Percentiles rank a stretch among this genome's conserved stretches.
These are phyloP conservation scores for Amblyornis subalaris DNA, from an alignment of 2,113 vertebrate genomes.

Conservation along the genomic window DNA sequence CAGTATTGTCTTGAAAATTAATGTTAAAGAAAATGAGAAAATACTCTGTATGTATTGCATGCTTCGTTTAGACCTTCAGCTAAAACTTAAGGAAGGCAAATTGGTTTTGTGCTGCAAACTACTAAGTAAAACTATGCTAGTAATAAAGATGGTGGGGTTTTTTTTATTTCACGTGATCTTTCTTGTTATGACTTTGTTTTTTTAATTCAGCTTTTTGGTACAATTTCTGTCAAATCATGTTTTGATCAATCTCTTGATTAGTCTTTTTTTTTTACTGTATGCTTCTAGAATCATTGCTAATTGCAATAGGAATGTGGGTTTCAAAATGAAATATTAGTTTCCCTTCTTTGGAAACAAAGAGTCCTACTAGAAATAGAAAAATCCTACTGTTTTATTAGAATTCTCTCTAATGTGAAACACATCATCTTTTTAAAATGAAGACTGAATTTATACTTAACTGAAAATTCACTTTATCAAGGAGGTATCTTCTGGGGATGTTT, in stretches of 20 bases:
- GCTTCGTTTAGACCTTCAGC: not conserved
- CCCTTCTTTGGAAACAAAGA: not conserved
- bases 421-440: not conserved
- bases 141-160: not conserved
- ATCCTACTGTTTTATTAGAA: not conserved
- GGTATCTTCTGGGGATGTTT: not conserved
- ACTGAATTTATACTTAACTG: not conserved
- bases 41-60: not conserved
- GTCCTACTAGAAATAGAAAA: not conserved
- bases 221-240: not conserved
- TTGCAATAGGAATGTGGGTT: not conserved
- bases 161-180: not conserved
- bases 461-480: not conserved
- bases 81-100: not conserved
- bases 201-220: not conserved
- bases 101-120: not conserved
- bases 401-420: not conserved
- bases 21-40: conserved; percentile 1
- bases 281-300: not conserved
- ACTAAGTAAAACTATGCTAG: not conserved
- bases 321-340: not conserved
- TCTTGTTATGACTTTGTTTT: not conserved
- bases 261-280: not conserved
- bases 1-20: not conserved
- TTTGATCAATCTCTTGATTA: not conserved